phyloP scores from a whole-genome alignment of 2,888 invertebrate genomes.

The Deroplatys truncata region DNA sequence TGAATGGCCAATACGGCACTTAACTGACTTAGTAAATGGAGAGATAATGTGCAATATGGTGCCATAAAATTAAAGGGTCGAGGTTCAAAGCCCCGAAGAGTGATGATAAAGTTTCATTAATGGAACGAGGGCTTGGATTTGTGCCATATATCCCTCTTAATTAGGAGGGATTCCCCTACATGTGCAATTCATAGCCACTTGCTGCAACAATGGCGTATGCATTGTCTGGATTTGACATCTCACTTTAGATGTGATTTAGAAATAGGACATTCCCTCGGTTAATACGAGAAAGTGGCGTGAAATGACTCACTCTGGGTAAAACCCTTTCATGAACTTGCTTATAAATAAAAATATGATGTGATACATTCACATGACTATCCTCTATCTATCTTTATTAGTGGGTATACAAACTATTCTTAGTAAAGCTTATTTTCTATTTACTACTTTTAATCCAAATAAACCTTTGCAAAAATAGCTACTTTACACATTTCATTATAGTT shows the following conservation, averaged over 20 bases:
- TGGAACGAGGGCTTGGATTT: neutral
- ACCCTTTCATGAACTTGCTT: no score
- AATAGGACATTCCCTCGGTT: no score
- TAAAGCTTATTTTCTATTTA: no score
- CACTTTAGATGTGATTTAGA: neutral
- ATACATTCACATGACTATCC: no score
- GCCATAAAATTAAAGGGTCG: neutral
- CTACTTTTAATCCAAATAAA: no score
- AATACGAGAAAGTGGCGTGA: no score
- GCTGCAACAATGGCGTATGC: neutral
- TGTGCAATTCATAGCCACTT: neutral
- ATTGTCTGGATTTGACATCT: neutral
- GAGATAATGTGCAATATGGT: neutral
- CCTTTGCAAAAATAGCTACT: no score
- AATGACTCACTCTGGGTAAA: no score
- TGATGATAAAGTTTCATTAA: neutral
- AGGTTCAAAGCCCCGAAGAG: neutral
- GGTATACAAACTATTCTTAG: no score
- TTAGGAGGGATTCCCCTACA: neutral
- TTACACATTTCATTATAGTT: no score
- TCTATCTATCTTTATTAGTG: no score
- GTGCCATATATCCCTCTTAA: neutral
- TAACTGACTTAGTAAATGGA: neutral
- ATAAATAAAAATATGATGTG: no score
- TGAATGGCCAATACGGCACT: neutral